These are phyloP conservation scores for Oreotrochilus melanogaster DNA, from an alignment of 2,113 vertebrate genomes.

Conservation along the genomic window DNA sequence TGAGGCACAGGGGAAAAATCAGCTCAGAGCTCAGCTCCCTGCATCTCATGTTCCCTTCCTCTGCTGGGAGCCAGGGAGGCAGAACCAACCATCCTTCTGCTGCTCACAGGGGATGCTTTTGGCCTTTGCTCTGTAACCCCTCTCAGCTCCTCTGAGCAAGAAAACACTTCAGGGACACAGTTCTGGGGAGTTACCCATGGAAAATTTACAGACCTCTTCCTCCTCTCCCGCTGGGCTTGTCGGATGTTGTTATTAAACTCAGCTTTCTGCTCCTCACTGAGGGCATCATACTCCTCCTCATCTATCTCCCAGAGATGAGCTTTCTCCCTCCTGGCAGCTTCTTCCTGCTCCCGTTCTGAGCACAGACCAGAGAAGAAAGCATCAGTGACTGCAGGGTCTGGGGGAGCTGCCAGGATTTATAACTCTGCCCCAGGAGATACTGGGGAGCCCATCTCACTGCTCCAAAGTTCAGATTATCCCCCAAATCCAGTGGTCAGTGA, in stretches of 20 bases:
- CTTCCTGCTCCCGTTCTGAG: constrained; percentile 69
- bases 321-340: constrained; percentile 62
- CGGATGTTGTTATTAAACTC: constrained; percentile 47
- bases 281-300: constrained; percentile 83
- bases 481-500: fast-evolving
- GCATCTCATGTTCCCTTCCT: background rate
- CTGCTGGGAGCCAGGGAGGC: background rate
- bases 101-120: background rate
- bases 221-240: constrained; percentile 65
- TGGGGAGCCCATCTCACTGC: background rate
- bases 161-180: background rate
- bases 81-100: background rate
- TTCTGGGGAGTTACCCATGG: background rate
- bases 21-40: background rate
- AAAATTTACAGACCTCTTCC: constrained; percentile 74
- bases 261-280: constrained; percentile 79
- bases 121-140: background rate
- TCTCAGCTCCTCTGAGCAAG: background rate
- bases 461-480: background rate
- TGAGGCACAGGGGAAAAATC: background rate
- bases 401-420: background rate
- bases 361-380: background rate
- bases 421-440: background rate
- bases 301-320: constrained; percentile 76
- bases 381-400: background rate